Evolutionary conservation across 1,140 invertebrate genomes (phyloP).

Genomic region (Aporrectodea caliginosa): DNA sequence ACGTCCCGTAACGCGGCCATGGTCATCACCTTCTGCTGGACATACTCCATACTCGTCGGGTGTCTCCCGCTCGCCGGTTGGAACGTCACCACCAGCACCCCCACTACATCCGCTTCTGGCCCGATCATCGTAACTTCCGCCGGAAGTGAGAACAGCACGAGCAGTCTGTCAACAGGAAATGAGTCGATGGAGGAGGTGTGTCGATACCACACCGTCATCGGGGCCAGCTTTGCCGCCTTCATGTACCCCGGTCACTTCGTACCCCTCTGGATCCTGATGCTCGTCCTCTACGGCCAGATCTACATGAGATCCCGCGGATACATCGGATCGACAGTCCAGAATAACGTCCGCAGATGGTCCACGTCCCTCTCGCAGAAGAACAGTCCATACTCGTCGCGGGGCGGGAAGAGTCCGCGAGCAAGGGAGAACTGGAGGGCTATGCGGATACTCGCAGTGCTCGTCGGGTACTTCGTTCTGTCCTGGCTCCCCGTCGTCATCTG

Average conservation of each 20-base stretch:
- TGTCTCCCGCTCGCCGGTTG: conserved; percentile 11
- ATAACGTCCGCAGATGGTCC: not conserved
- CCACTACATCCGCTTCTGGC: not conserved
- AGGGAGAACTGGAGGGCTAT: conserved; percentile 21
- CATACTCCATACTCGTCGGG: conserved; percentile 5
- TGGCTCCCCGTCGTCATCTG: conserved; percentile 23
- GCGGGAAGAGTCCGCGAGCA: not conserved
- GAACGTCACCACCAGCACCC: not conserved
- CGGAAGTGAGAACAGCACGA: not conserved
- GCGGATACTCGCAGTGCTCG: conserved; percentile 13
- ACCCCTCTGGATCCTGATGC: conserved; percentile 19
- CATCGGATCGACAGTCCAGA: not conserved
- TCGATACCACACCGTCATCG: conserved; percentile 20
- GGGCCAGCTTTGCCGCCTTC: conserved; percentile 20
- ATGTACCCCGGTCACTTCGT: conserved; percentile 26
- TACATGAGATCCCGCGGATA: conserved; percentile 2
- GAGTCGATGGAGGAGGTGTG: not conserved
- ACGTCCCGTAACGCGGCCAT: conserved; percentile 13
- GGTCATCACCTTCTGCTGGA: conserved; percentile 18
- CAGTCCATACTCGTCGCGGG: not conserved
- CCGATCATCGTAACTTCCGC: not conserved
- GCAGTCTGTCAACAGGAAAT: no score
- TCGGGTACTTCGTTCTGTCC: conserved; percentile 17
- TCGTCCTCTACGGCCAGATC: conserved; percentile 21
- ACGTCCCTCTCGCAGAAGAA: not conserved